These are phyloP conservation scores for Zaprionus vittiger DNA, from an alignment of 1,140 invertebrate genomes.

Conservation along the genomic window DNA sequence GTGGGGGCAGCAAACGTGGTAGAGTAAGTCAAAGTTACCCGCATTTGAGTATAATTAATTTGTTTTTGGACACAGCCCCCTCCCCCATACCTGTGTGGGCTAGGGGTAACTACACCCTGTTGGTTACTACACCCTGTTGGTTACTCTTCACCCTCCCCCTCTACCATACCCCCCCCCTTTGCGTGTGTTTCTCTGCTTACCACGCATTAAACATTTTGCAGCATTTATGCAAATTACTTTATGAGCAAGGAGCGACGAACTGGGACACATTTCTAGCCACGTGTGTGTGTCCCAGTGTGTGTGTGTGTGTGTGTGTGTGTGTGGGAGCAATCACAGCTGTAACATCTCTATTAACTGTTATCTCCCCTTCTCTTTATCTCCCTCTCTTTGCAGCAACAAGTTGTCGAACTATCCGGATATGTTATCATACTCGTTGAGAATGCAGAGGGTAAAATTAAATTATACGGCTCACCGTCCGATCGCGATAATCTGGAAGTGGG, in stretches of 20 bases:
- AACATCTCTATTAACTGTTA: neutral
- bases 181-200: neutral
- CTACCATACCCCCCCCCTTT: too few relatives aligned
- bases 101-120: neutral
- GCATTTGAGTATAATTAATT: slow-evolving; percentile 77
- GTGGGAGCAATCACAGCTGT: neutral
- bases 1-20: neutral
- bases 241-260: slow-evolving; percentile 18
- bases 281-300: neutral
- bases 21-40: slow-evolving; percentile 29
- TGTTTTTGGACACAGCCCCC: slow-evolving; percentile 49
- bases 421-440: slow-evolving; percentile 97
- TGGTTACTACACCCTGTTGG: neutral
- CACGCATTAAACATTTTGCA: slow-evolving; percentile 34
- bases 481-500: slow-evolving; percentile 96
- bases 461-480: slow-evolving; percentile 98
- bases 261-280: slow-evolving; percentile 25
- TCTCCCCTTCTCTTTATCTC: too few relatives aligned
- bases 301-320: neutral
- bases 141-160: neutral
- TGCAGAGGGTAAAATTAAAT: slow-evolving; percentile 96
- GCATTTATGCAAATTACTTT: slow-evolving; percentile 57
- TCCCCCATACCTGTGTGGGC: neutral
- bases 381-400: slow-evolving; percentile 75
- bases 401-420: slow-evolving; percentile 97